Evolutionary conservation across 2,797 vertebrate species (phyloP).

Genomic region (Cygnus olor): DNA sequence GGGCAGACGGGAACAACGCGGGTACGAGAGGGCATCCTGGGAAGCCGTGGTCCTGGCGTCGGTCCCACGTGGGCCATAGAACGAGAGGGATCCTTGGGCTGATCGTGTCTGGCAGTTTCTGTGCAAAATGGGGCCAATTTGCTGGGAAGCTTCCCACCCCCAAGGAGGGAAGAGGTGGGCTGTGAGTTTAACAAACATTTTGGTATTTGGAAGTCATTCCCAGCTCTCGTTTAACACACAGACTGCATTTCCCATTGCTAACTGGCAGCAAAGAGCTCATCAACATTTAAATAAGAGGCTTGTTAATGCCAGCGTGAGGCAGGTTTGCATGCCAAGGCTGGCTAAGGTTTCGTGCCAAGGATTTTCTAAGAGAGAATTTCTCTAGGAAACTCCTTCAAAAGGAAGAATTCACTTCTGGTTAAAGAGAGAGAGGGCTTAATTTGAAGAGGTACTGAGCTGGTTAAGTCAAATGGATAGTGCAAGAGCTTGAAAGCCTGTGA

Average conservation of each 20-base stretch:
- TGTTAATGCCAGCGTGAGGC: slow-evolving; percentile 82
- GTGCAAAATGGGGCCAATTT: slow-evolving; percentile 59
- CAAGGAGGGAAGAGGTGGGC: slow-evolving; percentile 67
- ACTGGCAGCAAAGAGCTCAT: slow-evolving; percentile 82
- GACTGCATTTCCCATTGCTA: slow-evolving; percentile 81
- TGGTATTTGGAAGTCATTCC: slow-evolving; percentile 77
- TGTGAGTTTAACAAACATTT: slow-evolving; percentile 77
- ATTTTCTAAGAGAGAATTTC: slow-evolving; percentile 83
- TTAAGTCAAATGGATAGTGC: slow-evolving; percentile 59
- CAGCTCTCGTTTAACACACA: slow-evolving; percentile 81
- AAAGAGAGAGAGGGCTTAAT: slow-evolving; percentile 38
- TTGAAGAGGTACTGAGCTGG: slow-evolving; percentile 65
- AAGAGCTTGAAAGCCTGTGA: slow-evolving; percentile 53
- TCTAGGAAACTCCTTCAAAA: slow-evolving; percentile 83
- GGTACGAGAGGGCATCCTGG: background rate
- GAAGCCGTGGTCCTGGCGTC: background rate
- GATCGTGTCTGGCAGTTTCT: slow-evolving; percentile 54
- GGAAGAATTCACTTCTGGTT: slow-evolving; percentile 72
- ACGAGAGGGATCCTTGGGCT: slow-evolving; percentile 28
- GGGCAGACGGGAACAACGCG: background rate
- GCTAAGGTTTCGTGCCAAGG: slow-evolving; percentile 81
- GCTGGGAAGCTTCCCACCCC: slow-evolving; percentile 51
- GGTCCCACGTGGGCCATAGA: background rate
- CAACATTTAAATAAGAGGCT: slow-evolving; percentile 83
- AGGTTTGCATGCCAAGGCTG: slow-evolving; percentile 80